Base-by-base conservation (phyloP, 2,113 vertebrate genomes). In the Hydrolagus affinis region DNA sequence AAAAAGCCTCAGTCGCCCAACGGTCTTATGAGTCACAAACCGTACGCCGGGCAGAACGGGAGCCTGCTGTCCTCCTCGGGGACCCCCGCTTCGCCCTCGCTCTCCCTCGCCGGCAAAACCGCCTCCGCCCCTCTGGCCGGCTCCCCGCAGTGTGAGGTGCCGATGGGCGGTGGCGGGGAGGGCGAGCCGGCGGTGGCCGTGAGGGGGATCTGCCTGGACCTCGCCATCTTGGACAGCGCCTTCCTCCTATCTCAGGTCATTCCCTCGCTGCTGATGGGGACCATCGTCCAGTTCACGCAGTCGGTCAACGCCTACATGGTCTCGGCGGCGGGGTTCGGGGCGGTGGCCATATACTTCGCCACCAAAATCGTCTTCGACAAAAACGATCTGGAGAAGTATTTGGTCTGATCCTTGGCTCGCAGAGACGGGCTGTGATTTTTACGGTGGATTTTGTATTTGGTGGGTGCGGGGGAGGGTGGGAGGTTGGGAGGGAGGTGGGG, bases 221-320 rank as follows among this genome's bases (percentile, higher is more conserved):
- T 97, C 1, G 96, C 96, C 80, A 92, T 96, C 87, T 87, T 97
- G 89, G 96, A 97, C 90, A 96, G 96, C 62, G 95, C 95, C 6
- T 95, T 94, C 88, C 90, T 97, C 17, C 93, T 96, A 77, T 97
- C 95, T 15, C 96, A 96, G 90, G 94, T 97, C 12, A 89, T 95
- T 60, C 94, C 95, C 0, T 96, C 96, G 1, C 92, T 96, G 30
- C 64, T 94, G 68, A 92, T 97, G 94, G 94, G 95, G 56, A 92
- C 91, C 19, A 90, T 96, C 0, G 96, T 97, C 2, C 94, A 97
- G 89, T 88, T 95, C 86, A 94, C 93, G 0, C 91, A 94, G 86
- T 95, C 94, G 0, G 95, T 96, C 88, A 93, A 92, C 0, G 93
- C 94, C 85, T 96, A 96, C 88, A 94, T 96, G 94, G 92, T 88